phyloP scores from a whole-genome alignment of 1,140 invertebrate genomes.

The Zaprionus kolodkinae region DNA sequence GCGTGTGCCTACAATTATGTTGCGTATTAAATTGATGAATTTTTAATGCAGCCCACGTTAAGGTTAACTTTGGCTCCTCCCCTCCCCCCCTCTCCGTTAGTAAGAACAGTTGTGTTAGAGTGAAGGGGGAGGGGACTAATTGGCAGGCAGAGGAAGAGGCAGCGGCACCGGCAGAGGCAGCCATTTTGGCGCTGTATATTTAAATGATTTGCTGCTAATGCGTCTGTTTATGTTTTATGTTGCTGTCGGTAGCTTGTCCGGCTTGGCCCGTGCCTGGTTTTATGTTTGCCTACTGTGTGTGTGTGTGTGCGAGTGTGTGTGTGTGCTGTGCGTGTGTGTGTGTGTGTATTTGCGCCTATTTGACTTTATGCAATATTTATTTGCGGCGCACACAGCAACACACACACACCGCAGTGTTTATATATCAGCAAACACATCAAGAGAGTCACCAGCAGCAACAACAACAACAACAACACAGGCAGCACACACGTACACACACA shows the following conservation, averaged over 20 bases:
- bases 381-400: conserved; percentile 54
- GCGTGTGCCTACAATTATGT: neutral
- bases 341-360: conserved; percentile 58
- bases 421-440: conserved; percentile 61
- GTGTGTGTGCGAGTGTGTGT: conserved; percentile 24
- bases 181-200: conserved; percentile 56
- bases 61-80: too few species aligned
- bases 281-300: conserved; percentile 36
- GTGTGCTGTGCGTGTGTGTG: conserved; percentile 21
- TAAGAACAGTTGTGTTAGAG: conserved; percentile 40
- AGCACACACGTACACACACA: conserved; percentile 15
- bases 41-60: conserved; percentile 27
- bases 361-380: conserved; percentile 80
- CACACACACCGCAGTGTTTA: conserved; percentile 58
- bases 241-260: conserved; percentile 56
- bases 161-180: neutral
- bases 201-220: conserved; percentile 81
- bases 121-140: conserved; percentile 8
- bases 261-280: conserved; percentile 20
- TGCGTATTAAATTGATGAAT: conserved; percentile 4
- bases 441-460: conserved; percentile 31
- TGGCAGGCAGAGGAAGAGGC: neutral
- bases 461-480: conserved; percentile 31
- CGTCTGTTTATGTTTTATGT: conserved; percentile 81
- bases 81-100: conserved; percentile 29